These are phyloP conservation scores for Phocoena phocoena DNA, from an alignment of 2,113 vertebrate species.

Conservation along the genomic window DNA sequence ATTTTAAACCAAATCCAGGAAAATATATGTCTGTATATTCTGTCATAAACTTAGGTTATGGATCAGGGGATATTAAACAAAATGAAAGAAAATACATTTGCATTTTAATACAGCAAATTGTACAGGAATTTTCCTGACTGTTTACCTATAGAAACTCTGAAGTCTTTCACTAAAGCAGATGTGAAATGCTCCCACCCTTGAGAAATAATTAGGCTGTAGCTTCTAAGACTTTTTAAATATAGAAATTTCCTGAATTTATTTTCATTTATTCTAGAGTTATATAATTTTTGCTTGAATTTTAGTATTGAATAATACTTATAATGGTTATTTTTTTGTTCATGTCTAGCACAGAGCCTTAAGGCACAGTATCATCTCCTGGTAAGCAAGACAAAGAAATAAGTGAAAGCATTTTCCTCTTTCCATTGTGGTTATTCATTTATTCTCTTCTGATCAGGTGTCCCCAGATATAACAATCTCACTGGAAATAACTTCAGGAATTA, in stretches of 20 bases:
- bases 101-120: background rate
- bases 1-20: background rate
- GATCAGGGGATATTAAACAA: background rate
- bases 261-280: background rate
- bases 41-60: background rate
- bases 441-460: background rate
- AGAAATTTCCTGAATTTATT: background rate
- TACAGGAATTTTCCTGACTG: background rate
- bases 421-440: background rate
- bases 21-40: background rate
- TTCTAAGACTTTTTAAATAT: background rate
- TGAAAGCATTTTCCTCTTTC: background rate
- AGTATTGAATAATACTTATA: background rate
- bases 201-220: background rate
- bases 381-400: background rate
- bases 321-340: background rate
- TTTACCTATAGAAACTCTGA: background rate
- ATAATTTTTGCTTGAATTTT: background rate
- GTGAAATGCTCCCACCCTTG: background rate
- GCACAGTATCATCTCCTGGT: background rate
- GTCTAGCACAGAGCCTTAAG: background rate
- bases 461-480: background rate
- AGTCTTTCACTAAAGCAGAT: background rate
- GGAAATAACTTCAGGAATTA: background rate
- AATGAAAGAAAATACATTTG: background rate